These are phyloP conservation scores for Matsumurasca onukii DNA, from an alignment of 1,140 invertebrate genomes.

Conservation along the genomic window DNA sequence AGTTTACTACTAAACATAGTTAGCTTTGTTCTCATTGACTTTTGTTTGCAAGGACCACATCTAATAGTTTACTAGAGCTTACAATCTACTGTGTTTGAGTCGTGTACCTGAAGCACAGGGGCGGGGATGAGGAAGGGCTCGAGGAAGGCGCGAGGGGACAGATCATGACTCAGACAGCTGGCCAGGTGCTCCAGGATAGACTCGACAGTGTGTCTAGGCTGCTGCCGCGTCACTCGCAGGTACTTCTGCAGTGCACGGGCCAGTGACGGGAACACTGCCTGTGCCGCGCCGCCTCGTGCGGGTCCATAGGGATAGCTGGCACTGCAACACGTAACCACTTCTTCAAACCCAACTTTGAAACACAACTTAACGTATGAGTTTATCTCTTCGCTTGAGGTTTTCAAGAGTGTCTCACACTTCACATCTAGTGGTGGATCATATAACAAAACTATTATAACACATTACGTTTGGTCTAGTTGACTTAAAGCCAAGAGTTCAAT, in stretches of 20 bases:
- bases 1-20: neutral
- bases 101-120: conserved; percentile 64
- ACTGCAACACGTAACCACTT: neutral
- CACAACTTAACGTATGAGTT: no score
- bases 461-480: no score
- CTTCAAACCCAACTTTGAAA: no score
- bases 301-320: conserved; percentile 70
- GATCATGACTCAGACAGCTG: conserved; percentile 86
- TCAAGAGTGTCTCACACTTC: no score
- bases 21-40: neutral
- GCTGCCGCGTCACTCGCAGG: conserved; percentile 90
- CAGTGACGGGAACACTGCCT: conserved; percentile 95
- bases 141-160: conserved; percentile 90
- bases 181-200: conserved; percentile 86
- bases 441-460: no score
- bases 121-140: conserved; percentile 81
- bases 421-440: no score
- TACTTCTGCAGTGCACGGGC: conserved; percentile 95
- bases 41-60: no score
- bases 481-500: no score
- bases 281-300: conserved; percentile 95
- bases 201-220: conserved; percentile 92
- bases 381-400: no score
- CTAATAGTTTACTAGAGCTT: no score
- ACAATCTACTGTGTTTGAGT: no score